Evolutionary conservation across 1,140 invertebrate genomes (phyloP).

Genomic region (Drosophila fuyamai): DNA sequence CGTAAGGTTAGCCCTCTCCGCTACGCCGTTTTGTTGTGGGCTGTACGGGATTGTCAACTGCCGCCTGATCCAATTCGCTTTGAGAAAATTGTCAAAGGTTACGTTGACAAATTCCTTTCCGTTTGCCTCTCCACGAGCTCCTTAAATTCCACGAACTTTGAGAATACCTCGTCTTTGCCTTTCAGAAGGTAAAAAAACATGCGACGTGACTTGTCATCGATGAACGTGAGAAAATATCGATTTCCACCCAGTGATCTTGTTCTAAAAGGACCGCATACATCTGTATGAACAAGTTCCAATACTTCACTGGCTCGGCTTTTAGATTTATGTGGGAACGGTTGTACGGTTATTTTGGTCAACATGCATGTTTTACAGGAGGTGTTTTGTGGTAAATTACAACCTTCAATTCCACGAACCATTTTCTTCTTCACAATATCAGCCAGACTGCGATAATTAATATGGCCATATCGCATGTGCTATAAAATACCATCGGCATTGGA

Average conservation of each 20-base stretch:
- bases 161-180: slow-evolving; percentile 9
- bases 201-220: slow-evolving; percentile 7
- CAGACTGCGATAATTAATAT: not conserved
- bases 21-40: slow-evolving; percentile 2
- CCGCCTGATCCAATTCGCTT: not conserved
- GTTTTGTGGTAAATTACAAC: not conserved
- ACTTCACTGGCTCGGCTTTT: not conserved
- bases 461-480: slow-evolving; percentile 2
- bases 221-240: not conserved
- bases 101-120: not conserved
- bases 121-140: not conserved
- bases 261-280: slow-evolving; percentile 1
- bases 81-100: slow-evolving; percentile 1
- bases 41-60: slow-evolving; percentile 1
- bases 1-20: not conserved
- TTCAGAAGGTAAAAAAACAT: slow-evolving; percentile 1
- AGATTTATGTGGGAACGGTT: not conserved
- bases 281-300: not conserved
- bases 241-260: not conserved
- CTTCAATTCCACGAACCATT: slow-evolving; percentile 1
- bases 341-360: not conserved
- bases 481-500: not conserved
- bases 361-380: slow-evolving; percentile 1
- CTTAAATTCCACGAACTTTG: not conserved
- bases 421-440: not conserved